phyloP scores from a whole-genome alignment of 2,113 vertebrate species.

The Murina feae region DNA sequence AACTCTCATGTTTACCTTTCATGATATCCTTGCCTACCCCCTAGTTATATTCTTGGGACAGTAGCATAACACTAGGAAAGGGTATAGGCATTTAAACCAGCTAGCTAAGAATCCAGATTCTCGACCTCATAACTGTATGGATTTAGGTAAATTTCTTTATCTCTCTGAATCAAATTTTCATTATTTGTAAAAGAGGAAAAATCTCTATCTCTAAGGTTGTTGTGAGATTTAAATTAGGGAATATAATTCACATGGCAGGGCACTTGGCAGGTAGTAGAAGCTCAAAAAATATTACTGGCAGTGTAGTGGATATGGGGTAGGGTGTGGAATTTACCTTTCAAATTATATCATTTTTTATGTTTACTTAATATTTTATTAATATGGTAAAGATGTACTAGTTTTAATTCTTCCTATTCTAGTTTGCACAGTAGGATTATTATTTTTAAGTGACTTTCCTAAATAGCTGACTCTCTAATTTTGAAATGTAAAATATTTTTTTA shows the following conservation, averaged over 20 bases:
- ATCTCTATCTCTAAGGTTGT: not conserved
- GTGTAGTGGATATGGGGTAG: not conserved
- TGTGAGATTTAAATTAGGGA: not conserved
- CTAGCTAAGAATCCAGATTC: not conserved
- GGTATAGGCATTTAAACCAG: not conserved
- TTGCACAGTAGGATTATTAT: not conserved
- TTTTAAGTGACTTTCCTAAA: constrained; percentile 29
- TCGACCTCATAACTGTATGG: not conserved
- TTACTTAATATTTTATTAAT: not conserved
- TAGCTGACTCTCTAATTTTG: not conserved
- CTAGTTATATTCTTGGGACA: not conserved
- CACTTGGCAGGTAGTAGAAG: not conserved
- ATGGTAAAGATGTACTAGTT: not conserved
- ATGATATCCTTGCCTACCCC: not conserved
- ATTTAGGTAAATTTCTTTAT: not conserved
- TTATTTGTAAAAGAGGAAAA: not conserved
- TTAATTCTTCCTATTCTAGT: not conserved
- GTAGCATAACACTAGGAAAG: not conserved
- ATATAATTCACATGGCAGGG: not conserved
- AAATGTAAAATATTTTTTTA: not conserved
- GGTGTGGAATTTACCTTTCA: not conserved
- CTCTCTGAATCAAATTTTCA: not conserved
- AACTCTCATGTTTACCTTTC: not conserved
- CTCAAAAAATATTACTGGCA: not conserved
- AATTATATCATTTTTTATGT: not conserved